A percentile compares a stretch with the other conserved stretches of the same genome.
phyloP scores from a whole-genome alignment of 2,113 vertebrate species.

The Proterorhinus semilunaris region DNA sequence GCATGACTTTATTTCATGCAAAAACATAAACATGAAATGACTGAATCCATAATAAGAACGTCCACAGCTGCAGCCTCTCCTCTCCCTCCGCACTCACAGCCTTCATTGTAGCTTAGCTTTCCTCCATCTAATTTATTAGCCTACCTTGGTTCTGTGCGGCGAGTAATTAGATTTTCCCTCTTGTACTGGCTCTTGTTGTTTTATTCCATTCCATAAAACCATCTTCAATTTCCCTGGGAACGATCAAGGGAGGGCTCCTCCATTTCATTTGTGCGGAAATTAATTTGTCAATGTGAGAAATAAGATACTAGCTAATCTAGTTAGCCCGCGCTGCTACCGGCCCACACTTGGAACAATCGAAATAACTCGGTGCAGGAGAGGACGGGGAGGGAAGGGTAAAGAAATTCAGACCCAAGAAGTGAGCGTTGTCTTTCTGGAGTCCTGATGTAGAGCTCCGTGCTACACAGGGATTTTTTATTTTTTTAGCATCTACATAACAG shows the following conservation, averaged over 20 bases:
- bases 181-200: slow-evolving; percentile 35
- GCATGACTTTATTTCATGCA: slow-evolving; percentile 3
- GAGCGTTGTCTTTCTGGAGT: too few relatives aligned
- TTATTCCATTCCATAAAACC: slow-evolving; percentile 53
- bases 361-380: not conserved
- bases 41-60: too few relatives aligned
- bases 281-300: slow-evolving; percentile 69
- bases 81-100: slow-evolving; percentile 29
- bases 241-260: slow-evolving; percentile 50
- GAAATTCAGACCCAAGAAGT: too few relatives aligned
- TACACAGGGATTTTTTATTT: too few relatives aligned
- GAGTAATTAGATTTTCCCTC: slow-evolving; percentile 47
- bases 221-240: slow-evolving; percentile 57
- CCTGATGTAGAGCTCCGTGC: too few relatives aligned
- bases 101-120: slow-evolving; percentile 20
- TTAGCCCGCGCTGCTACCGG: slow-evolving; percentile 24
- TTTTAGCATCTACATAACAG: too few relatives aligned
- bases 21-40: not conserved
- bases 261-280: slow-evolving; percentile 66
- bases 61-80: not conserved
- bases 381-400: not conserved
- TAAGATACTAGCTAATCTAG: slow-evolving; percentile 59
- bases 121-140: slow-evolving; percentile 45
- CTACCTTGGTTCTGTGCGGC: slow-evolving; percentile 38
- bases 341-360: not conserved